Evolutionary conservation across 2,113 vertebrate species (phyloP), one percentile per base, ranked within the genome.

Genomic region (Centrocercus urophasianus): DNA sequence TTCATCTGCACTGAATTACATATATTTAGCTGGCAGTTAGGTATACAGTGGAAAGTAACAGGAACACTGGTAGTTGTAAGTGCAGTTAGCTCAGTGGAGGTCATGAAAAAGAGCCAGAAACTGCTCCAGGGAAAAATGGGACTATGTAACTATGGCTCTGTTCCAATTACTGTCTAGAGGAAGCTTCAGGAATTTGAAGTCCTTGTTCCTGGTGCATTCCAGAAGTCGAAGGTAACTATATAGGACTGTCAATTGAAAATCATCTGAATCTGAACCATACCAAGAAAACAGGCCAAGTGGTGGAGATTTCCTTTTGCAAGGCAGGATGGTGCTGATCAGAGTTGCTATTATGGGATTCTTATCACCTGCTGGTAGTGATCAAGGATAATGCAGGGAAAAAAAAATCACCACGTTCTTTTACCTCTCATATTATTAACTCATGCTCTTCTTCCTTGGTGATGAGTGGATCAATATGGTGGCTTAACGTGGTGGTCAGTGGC

Each of bases 1-100:
- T 48, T 93, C 71, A 87, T 70, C 59, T 91, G 65, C 75, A 90
- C 42, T 47, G 66, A 50, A 90, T 65, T 86, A 17, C 45, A 83
- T 42, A 47, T 86, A 74, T 64, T 88, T 80, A 81, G n/a, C n/a
- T 71, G 38, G 50, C 57, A 91, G 88, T 56, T 34, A 92, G 56
- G 19, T 20, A 19, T 8, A 32, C 2, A 87, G 42, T 82, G 70
- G 28, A 30, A 70, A 27, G 18, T 85, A 67, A 73, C 27, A 54
- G n/a, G 21, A 63, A 45, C 65, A 74, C 59, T 27, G 3, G 1
- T 45, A 10, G 47, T 66, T 83, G 59, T 20, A 13, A 54, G 42
- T 13, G 21, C 60, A 93, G 45, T 71, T 60, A 74, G 8, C 52
- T 86, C 76, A 52, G 14, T 42, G 59, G 56, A 34, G 32, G 65